Base-by-base conservation (phyloP, 1,140 invertebrate genomes). In the Eupeodes corollae region DNA sequence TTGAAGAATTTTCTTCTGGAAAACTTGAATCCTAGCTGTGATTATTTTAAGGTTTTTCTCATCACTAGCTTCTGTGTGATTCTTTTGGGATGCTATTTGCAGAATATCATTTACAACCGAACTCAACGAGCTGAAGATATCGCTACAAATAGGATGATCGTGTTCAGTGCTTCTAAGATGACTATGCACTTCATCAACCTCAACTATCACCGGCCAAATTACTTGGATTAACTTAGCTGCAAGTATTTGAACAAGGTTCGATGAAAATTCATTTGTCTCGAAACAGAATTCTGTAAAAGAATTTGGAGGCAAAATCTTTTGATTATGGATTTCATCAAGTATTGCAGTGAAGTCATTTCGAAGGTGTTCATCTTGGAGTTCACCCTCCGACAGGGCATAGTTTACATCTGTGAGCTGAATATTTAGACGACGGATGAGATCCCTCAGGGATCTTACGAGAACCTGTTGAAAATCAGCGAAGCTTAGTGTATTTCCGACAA, bases 391-490 rank as follows among this genome's bases (percentile, higher is more conserved):
- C 31, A 65, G 63, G 44, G 60, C 63, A 8, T 65, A 34, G 26
- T 65, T 62, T 1, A 58, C 65, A 12, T 65, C 63, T 32, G 61
- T 65, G 8, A 65, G 50, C 46, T 65, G 60, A 5, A 61, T 46
- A 19, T 56, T 51, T 35, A 65, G 40, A 1, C 56, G 55, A 10
- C 54, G 54, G 12, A 39, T 51, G 8, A 65, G 40, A 12, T 57
- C 53, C 8, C 59, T 39, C 14, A 65, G 39, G n/a, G 65, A 48
- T 9, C 58, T 58, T 31, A 38, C 42, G 9, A 51, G 21, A 5
- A 40, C 42, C 13, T 19, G 12, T n/a, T 32, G 35, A 14, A 51
- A 51, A 14, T 51, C 50, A 2, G 37, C 19, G 26, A 48, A 48
- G 6, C 16, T 11, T 6, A 35, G 35, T 13, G 12, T 10, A 31